Evolutionary conservation across 1,140 invertebrate genomes (phyloP), one percentile per base, ranked within the genome.

Genomic region (Euwallacea similis): DNA sequence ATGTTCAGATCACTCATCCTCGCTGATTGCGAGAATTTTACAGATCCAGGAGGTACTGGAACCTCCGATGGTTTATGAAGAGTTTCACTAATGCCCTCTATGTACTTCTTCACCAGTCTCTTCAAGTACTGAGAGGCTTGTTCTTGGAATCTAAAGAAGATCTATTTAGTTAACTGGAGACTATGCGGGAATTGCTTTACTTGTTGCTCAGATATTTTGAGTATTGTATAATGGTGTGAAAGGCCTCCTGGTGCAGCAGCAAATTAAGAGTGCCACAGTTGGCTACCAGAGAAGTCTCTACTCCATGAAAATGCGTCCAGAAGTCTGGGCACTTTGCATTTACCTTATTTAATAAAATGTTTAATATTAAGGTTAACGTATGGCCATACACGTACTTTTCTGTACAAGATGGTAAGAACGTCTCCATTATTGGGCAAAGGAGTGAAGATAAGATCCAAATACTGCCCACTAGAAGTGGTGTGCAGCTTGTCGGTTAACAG

Each of bases 401-500:
- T 86, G 78, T 93, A 94, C 4, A 92, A 85, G 56, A 93, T 76
- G 69, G 90, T 88, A 21, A 92, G 84, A 61, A 93, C 83, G 78
- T 93, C 90, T 42, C 83, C 82, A 42, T 73, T 77, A 8, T 69
- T 83, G 74, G 85, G 85, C 10, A 89, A 88, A 11, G 78, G 78
- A 46, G 76, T 81, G 59, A 88, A 88, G 54, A 94, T 83, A 42
- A 93, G 79, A 78, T 93, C 91, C 53, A 93, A 80, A 77, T 93
- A 93, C 78, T 93, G 90, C 79, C 92, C 92, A 54, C 88, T 88
- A 61, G 85, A 82, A 42, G 88, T 88, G 71, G 88, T 88, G 77
- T 94, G 91, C 66, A 92, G 87, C 81, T 93, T 93, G 79, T 95
- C 93, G 2, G 91, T 89, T n/a, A 94, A 80, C 75, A 92, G 84